Percentiles rank a stretch among this genome's conserved stretches.
Evolutionary conservation across 1,140 invertebrate species (phyloP).

Genomic region (Musca vetustissima): DNA sequence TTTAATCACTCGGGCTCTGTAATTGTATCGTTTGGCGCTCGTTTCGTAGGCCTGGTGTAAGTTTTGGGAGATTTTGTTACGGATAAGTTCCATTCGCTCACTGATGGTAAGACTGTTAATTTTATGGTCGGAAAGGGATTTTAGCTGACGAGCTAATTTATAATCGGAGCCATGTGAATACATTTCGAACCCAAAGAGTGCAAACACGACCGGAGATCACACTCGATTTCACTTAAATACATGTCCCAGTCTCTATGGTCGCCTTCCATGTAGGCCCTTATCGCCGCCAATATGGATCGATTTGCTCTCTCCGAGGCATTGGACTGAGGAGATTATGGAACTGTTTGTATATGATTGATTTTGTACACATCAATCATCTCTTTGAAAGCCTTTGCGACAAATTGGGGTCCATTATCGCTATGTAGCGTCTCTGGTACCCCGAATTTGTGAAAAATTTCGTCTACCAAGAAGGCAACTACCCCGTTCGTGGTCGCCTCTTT

Average conservation of each 20-base stretch:
- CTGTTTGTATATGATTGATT: not conserved
- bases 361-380: not conserved
- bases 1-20: too few species aligned
- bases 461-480: not conserved
- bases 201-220: slow-evolving; percentile 11
- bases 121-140: not conserved
- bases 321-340: not conserved
- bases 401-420: slow-evolving; percentile 19
- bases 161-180: not conserved
- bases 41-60: too few species aligned
- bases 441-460: not conserved
- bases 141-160: not conserved
- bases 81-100: too few species aligned
- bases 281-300: not conserved
- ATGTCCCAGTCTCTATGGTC: slow-evolving; percentile 16
- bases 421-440: not conserved
- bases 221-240: not conserved
- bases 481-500: not conserved
- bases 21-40: too few species aligned
- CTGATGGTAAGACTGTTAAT: too few species aligned
- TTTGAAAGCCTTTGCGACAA: not conserved
- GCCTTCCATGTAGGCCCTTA: not conserved
- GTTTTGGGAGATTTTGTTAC: too few species aligned
- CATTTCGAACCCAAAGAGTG: not conserved
- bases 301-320: slow-evolving; percentile 18